Conservation (phyloP, 2,888 invertebrate genomes). For the Lysandra coridon region DNA sequence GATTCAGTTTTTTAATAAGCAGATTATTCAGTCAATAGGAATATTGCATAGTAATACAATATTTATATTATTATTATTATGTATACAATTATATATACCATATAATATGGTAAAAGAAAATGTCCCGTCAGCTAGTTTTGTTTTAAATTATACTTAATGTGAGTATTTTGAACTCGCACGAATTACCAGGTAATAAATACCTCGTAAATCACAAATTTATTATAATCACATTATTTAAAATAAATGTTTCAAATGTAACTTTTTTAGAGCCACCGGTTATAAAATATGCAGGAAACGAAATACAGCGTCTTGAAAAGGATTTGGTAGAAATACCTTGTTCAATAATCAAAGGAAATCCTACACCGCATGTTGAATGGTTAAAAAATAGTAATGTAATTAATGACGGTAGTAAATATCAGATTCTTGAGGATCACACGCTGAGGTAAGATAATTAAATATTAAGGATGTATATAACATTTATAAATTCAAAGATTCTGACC, state of each 20-base stretch:
- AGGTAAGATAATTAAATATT: constrained; percentile 42
- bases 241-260: background rate
- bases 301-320: constrained; percentile 41
- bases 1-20: background rate
- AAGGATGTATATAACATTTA: too few species aligned
- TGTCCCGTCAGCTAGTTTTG: too few species aligned
- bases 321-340: constrained; percentile 45
- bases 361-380: constrained; percentile 51
- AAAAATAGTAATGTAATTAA: constrained; percentile 43
- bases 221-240: background rate
- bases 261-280: constrained; percentile 51
- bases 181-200: too few species aligned
- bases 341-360: constrained; percentile 48
- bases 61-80: too few species aligned
- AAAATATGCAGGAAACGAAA: constrained; percentile 34
- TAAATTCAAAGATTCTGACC: too few species aligned
- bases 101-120: too few species aligned
- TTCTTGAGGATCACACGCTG: constrained; percentile 47
- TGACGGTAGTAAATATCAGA: constrained; percentile 37
- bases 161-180: too few species aligned
- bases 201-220: too few species aligned
- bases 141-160: too few species aligned
- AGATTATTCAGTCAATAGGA: too few species aligned
- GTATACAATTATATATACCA: too few species aligned
- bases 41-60: too few species aligned